These are phyloP conservation scores for Pollenia angustigena DNA, from an alignment of 2,888 invertebrate genomes.

Conservation along the genomic window DNA sequence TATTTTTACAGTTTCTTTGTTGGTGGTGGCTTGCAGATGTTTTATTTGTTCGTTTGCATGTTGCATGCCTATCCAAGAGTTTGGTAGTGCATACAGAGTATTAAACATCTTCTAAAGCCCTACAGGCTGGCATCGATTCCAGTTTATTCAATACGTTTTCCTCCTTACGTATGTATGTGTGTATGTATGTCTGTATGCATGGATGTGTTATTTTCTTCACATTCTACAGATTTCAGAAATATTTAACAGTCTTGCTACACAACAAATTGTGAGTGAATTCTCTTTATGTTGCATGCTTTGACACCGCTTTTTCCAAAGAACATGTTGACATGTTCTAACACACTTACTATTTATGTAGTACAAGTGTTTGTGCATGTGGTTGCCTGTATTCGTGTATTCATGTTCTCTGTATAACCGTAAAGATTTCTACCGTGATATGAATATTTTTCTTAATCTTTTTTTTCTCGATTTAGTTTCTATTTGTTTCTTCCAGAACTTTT, in stretches of 20 bases:
- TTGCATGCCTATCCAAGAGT: neutral
- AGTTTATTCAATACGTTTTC: slow-evolving; percentile 54
- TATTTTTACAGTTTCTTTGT: slow-evolving; percentile 3
- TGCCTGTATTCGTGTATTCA: neutral
- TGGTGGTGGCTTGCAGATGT: neutral
- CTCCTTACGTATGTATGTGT: neutral
- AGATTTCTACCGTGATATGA: slow-evolving; percentile 67
- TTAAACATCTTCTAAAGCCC: slow-evolving; percentile 52
- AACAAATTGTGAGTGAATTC: neutral
- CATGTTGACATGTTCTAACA: slow-evolving; percentile 47
- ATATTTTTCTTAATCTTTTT: slow-evolving; percentile 39
- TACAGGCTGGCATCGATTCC: slow-evolving; percentile 31
- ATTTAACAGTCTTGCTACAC: slow-evolving; percentile 42
- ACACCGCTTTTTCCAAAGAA: slow-evolving; percentile 17
- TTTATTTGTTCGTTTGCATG: neutral
- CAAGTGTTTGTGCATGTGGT: neutral
- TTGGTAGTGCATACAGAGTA: slow-evolving; percentile 18
- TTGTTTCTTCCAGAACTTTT: slow-evolving; percentile 6
- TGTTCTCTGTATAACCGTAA: slow-evolving; percentile 32
- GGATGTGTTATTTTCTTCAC: slow-evolving; percentile 18
- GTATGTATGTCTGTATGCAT: neutral
- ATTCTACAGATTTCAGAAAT: slow-evolving; percentile 47
- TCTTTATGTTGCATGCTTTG: slow-evolving; percentile 44
- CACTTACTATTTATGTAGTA: neutral
- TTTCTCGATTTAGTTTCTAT: neutral